Base-by-base conservation (phyloP, 1,140 invertebrate species). In the Atopsyche davidsoni region DNA sequence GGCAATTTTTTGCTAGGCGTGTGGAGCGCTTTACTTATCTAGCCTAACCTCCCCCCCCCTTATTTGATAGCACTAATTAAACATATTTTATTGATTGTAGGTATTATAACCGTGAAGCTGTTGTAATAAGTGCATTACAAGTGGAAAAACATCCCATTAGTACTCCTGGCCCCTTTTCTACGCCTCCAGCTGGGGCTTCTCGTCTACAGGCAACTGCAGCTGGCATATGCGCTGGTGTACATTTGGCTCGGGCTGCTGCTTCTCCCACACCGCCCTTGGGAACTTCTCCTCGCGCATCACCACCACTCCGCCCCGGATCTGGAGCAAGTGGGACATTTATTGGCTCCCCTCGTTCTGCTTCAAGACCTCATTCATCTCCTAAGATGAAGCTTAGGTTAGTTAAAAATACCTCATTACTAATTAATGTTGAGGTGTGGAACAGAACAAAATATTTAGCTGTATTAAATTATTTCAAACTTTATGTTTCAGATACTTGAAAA, bases 61-160 rank as follows among this genome's bases (percentile, higher is more conserved):
- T n/a, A n/a, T n/a, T n/a, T n/a, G n/a, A n/a, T n/a, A n/a, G n/a
- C n/a, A n/a, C n/a, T n/a, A n/a, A n/a, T n/a, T n/a, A n/a, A n/a
- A n/a, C n/a, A n/a, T n/a, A n/a, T n/a, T n/a, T n/a, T n/a, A n/a
- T n/a, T n/a, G n/a, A 28, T 55, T 56, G 62, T 64, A 90, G 88
- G 75, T 91, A 91, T 72, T 89, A 94, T 72, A 91, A 92, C 69
- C 81, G 91, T 53, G 89, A 92, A 73, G 89, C 90, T 53, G 83
- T 94, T 59, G 91, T 94, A 23, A 87, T 94, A 69, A 92, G 89
- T 68, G 90, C 91, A 21, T 76, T 94, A 40, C 88, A 94, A 78
- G 89, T 93, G 44, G 90, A 93, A 67, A 92, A 92, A 69, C 85
- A 92, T 79, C 89, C 89, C 49, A 82, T 92, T 51, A 86, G 83